Percentiles rank a stretch among this genome's conserved stretches.
These are phyloP conservation scores for Ptilodon capucinus DNA, from an alignment of 2,888 invertebrate species.

Conservation along the genomic window DNA sequence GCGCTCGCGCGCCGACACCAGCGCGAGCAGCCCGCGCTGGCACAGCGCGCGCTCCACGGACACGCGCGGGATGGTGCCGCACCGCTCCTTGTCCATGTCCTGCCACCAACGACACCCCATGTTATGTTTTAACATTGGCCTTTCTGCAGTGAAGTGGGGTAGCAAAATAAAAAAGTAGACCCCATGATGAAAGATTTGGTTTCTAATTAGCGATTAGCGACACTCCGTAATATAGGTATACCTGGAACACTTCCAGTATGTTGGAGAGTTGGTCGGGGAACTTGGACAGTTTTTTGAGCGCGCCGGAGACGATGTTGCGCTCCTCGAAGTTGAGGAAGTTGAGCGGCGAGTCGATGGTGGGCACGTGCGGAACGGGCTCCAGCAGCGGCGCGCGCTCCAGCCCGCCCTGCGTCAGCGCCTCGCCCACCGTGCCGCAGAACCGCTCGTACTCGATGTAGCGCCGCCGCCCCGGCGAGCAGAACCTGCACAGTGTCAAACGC, in stretches of 20 bases:
- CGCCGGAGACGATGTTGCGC: slow-evolving; percentile 83
- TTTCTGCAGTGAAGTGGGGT: no score
- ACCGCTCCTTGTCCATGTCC: slow-evolving; percentile 86
- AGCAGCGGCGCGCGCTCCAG: slow-evolving; percentile 87
- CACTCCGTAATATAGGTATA: slow-evolving; percentile 27
- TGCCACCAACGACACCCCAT: slow-evolving; percentile 38
- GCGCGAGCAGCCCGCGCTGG: slow-evolving; percentile 83
- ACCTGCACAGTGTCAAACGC: slow-evolving; percentile 60
- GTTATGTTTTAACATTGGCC: no score
- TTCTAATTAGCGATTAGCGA: no score
- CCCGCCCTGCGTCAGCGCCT: slow-evolving; percentile 85
- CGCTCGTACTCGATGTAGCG: slow-evolving; percentile 85
- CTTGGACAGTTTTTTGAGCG: slow-evolving; percentile 86
- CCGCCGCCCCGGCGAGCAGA: slow-evolving; percentile 83
- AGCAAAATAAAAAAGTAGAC: no score
- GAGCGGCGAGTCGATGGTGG: slow-evolving; percentile 83
- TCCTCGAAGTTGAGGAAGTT: slow-evolving; percentile 89
- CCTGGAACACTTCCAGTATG: slow-evolving; percentile 86
- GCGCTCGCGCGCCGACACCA: slow-evolving; percentile 86
- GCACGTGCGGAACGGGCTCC: slow-evolving; percentile 87
- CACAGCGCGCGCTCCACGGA: slow-evolving; percentile 86
- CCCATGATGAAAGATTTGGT: no score
- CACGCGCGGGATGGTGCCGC: slow-evolving; percentile 85
- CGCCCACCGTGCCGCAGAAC: slow-evolving; percentile 86
- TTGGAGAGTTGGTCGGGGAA: slow-evolving; percentile 86